A percentile compares a stretch with the other conserved stretches of the same genome.
Conservation (phyloP, 2,113 vertebrate genomes). For the Polypterus senegalus region DNA sequence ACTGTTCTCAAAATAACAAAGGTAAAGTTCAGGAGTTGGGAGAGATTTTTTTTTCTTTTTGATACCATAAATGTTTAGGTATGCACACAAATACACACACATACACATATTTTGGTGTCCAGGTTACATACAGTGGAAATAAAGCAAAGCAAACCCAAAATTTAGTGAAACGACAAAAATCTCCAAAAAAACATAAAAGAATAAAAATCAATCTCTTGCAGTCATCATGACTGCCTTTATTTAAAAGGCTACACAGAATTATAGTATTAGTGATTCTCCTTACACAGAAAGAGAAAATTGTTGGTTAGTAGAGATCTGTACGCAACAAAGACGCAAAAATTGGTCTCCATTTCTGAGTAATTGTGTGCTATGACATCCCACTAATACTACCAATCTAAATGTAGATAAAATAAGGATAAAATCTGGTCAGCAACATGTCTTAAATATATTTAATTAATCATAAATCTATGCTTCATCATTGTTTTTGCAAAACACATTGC, state of each 20-base stretch:
- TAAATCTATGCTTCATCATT: constrained; percentile 21
- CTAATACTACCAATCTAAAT: constrained; percentile 14
- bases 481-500: constrained; percentile 22
- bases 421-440: constrained; percentile 33
- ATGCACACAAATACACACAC: neutral
- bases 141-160: constrained; percentile 39
- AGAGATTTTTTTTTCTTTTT: constrained; percentile 32
- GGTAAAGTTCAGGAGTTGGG: constrained; percentile 12
- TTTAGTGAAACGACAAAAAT: constrained; percentile 21
- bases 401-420: constrained; percentile 36
- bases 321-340: constrained; percentile 20
- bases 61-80: neutral
- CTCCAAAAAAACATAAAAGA: constrained; percentile 23
- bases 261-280: constrained; percentile 27
- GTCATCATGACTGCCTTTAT: constrained; percentile 34
- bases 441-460: constrained; percentile 43
- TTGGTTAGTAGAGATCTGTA: constrained; percentile 29
- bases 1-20: no score
- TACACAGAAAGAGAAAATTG: constrained; percentile 28
- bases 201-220: constrained; percentile 19
- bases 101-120: constrained; percentile 29
- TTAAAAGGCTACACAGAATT: constrained; percentile 33
- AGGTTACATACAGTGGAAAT: constrained; percentile 42
- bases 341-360: neutral
- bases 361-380: constrained; percentile 1